Evolutionary conservation across 1,140 invertebrate species (phyloP).

Genomic region (Cotesia chilonis): DNA sequence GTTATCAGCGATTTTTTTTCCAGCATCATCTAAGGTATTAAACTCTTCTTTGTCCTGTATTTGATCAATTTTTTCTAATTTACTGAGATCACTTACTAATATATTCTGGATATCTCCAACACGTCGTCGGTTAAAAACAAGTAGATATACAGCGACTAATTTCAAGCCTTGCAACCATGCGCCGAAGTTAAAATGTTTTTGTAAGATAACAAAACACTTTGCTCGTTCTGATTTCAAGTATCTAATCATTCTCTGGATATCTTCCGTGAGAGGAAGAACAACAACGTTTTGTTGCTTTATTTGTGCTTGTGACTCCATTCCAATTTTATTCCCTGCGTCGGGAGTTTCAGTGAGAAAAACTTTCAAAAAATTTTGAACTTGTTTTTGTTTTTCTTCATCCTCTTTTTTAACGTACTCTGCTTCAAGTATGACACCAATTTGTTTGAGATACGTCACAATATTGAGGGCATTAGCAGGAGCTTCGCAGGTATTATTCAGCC

Average conservation of each 20-base stretch:
- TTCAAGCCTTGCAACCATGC: background rate
- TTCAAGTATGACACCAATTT: conserved; percentile 28
- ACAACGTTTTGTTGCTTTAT: background rate
- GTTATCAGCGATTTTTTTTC: conserved; percentile 18
- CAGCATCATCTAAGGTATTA: background rate
- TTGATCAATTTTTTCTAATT: conserved; percentile 11
- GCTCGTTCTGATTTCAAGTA: background rate
- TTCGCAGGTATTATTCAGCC: conserved; percentile 26
- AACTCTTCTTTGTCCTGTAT: conserved; percentile 20
- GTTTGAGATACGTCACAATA: conserved; percentile 36
- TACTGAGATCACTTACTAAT: background rate
- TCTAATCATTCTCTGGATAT: background rate
- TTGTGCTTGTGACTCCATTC: background rate
- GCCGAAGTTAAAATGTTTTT: background rate
- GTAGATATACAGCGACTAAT: background rate
- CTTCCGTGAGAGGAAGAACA: background rate
- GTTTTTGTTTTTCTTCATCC: conserved; percentile 26
- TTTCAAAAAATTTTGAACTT: conserved; percentile 33
- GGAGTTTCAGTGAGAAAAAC: conserved; percentile 6
- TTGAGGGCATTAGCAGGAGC: conserved; percentile 27
- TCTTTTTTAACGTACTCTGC: conserved; percentile 31
- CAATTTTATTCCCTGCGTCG: background rate
- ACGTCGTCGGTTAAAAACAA: conserved; percentile 36
- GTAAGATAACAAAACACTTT: background rate
- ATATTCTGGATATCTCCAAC: conserved; percentile 32